Evolutionary conservation across 2,113 vertebrate genomes (phyloP).

Genomic region (Litocranius walleri): DNA sequence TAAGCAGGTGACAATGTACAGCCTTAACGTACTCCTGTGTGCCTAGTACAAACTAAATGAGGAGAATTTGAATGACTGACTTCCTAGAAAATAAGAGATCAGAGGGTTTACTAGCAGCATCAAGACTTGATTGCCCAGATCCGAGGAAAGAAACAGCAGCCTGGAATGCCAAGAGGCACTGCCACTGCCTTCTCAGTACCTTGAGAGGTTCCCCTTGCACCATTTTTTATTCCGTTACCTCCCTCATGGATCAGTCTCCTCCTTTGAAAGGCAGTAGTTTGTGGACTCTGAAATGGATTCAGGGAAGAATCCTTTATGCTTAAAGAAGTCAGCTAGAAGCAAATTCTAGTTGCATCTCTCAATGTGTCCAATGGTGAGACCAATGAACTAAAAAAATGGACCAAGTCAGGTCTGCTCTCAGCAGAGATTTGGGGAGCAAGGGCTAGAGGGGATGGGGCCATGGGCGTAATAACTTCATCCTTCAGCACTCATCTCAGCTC

Average conservation of each 20-base stretch:
- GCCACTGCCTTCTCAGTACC: rapidly evolving
- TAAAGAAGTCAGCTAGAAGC: neutral
- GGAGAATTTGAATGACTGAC: neutral
- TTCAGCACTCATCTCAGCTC: neutral
- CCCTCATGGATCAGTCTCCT: neutral
- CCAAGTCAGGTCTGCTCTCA: neutral
- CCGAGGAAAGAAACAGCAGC: neutral
- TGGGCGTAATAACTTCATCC: too few species aligned
- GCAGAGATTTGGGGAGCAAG: neutral
- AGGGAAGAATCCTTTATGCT: neutral
- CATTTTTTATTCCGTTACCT: neutral
- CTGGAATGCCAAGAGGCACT: neutral
- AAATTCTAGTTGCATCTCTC: neutral
- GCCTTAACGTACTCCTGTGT: neutral
- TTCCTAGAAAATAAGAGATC: conserved; percentile 31
- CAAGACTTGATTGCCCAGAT: neutral
- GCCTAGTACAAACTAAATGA: neutral
- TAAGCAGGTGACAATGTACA: neutral
- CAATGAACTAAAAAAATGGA: neutral
- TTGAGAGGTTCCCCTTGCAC: neutral
- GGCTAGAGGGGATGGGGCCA: rapidly evolving
- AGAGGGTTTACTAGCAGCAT: neutral
- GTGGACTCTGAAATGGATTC: neutral
- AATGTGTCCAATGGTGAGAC: neutral
- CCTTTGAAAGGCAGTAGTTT: neutral